phyloP scores from a whole-genome alignment of 2,113 vertebrate species.

The Acrocephalus arundinaceus region DNA sequence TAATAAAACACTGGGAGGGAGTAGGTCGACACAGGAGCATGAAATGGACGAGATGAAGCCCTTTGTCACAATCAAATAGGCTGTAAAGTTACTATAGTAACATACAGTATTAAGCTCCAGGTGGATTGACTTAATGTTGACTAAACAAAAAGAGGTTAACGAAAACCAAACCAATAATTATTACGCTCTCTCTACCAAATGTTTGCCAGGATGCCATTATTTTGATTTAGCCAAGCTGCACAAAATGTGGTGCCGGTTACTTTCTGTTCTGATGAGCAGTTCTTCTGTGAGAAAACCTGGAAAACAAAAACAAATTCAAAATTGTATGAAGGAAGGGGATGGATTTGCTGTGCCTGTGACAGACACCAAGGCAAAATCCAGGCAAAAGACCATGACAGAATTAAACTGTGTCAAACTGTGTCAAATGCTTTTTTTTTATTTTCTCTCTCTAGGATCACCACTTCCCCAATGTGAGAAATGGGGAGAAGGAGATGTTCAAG shows the following conservation, averaged over 20 bases:
- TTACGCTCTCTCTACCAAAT: constrained; percentile 63
- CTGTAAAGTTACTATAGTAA: constrained; percentile 92
- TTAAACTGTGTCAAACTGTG: background rate
- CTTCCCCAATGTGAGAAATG: background rate
- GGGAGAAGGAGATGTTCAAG: background rate
- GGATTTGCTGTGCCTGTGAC: background rate
- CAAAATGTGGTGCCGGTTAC: background rate
- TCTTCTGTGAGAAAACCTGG: background rate
- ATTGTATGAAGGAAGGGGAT: background rate
- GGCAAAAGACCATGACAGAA: background rate
- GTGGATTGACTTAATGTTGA: constrained; percentile 86
- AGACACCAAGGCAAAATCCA: background rate
- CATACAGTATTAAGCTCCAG: constrained; percentile 81
- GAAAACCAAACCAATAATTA: constrained; percentile 78
- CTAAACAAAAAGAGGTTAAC: constrained; percentile 79
- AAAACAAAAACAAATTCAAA: background rate
- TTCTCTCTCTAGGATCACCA: background rate
- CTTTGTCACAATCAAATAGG: constrained; percentile 87
- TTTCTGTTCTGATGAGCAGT: background rate
- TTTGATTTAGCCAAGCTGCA: constrained; percentile 44
- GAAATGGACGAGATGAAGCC: constrained; percentile 86
- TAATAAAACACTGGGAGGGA: constrained; percentile 83
- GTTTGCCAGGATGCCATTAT: constrained; percentile 68
- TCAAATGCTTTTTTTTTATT: background rate
- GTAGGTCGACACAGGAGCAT: constrained; percentile 82